Base-by-base conservation (phyloP, 2,888 invertebrate species). In the Anthrax anthrax region DNA sequence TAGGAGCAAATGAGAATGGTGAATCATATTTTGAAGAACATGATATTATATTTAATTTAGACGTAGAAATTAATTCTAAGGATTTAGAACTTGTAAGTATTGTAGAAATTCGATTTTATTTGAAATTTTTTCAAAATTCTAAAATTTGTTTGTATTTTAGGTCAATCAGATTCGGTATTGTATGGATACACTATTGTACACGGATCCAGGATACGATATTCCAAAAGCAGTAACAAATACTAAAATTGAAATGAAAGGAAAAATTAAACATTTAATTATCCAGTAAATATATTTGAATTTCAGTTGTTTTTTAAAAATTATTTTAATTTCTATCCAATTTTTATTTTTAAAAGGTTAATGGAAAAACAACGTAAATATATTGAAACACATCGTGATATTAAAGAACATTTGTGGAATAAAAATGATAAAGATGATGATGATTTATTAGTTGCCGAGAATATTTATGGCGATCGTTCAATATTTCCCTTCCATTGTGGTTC, bases 11-110 rank as follows among this genome's bases (percentile, higher is more conserved):
- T 1, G 53, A 56, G 2, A 75, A 71, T 1, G 72, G 72, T 18
- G 57, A 64, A 41, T 70, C 90, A 1, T 67, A 80, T 45, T 84
- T 81, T 65, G 80, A 81, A 10, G 85, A 89, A 54, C 90, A 92
- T 64, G 95, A 96, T 64, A 73, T 94, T 57, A 78, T 85, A 43
- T 63, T 92, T 10, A 67, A 73, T 44, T 80, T 94, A 60, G 91
- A 94, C 63, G 78, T 80, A 0, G 78, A 81, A 46, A 72, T 90
- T 43, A 64, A 69, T 44, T 71, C 77, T 4, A 72, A 77, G 2
- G 84, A 85, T 57, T 70, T 86, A 29, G 71, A 76, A 43, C 61
- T 67, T 58, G 82, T 83, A 55, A 65, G n/a, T n/a, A 9, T 6
- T 2, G 16, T 16, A n/a, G 16, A 13, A 36, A 36, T 16, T 13